Evolutionary conservation across 2,797 vertebrate genomes (phyloP).

Genomic region (Uromys caudimaculatus): DNA sequence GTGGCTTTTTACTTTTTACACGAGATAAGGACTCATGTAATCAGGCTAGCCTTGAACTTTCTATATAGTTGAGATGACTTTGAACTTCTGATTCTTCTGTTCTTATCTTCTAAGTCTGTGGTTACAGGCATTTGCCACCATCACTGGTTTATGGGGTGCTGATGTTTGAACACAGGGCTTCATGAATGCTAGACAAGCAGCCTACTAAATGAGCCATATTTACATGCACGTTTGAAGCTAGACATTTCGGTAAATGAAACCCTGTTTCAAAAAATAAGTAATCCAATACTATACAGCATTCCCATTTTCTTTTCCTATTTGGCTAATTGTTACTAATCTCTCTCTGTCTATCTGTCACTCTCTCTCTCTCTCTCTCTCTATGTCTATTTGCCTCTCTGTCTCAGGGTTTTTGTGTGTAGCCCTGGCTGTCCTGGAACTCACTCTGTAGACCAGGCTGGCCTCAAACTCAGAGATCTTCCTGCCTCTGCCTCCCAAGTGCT

Average conservation of each 20-base stretch:
- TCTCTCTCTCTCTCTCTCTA: no score
- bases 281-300: background rate
- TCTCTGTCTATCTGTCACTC: no score
- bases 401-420: background rate
- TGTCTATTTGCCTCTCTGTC: no score
- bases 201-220: background rate
- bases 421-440: background rate
- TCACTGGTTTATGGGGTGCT: background rate
- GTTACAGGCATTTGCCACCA: background rate
- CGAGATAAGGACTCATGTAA: background rate
- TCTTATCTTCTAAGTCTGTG: background rate
- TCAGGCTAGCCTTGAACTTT: background rate
- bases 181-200: background rate
- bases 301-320: background rate
- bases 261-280: background rate
- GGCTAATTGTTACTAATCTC: background rate
- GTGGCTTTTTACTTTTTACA: background rate
- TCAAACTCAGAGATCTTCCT: background rate
- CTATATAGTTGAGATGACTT: background rate
- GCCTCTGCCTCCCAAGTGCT: background rate
- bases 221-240: background rate
- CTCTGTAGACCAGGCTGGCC: background rate
- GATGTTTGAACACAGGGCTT: background rate
- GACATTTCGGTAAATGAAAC: background rate
- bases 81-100: background rate